Evolutionary conservation across 1,140 invertebrate genomes (phyloP), one percentile per base, ranked within the genome.

Genomic region (Ips typographus): DNA sequence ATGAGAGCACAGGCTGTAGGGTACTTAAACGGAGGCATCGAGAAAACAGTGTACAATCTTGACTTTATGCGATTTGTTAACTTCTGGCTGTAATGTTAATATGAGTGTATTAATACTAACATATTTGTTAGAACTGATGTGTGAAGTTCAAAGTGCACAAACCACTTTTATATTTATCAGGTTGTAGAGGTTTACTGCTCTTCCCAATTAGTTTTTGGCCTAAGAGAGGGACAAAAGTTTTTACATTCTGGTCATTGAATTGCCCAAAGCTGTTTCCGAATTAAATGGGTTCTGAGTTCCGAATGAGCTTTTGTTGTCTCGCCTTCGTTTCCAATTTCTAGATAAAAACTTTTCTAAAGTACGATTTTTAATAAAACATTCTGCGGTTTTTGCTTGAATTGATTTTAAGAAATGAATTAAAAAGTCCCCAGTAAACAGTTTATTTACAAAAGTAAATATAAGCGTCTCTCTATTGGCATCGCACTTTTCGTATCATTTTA

Each of bases 1-100:
- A 67, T 67, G 44, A 56, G 53, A 59, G 65, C 65, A 67, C 65
- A 67, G 65, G 40, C 56, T 43, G 64, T 3, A 38, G 52, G 64
- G 64, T 65, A 43, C 53, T 65, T 65, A 65, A 65, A 52, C 40
- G 40, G 38, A 59, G 61, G 44, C 36, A 65, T 37, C 37, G 61
- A 64, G 59, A 41, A 59, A 47, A 60, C 57, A 42, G 7, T 37
- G 40, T 42, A 39, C 39, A 7, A 39, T 51, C 40, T 52, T 49
- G 2, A 37, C 43, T 56, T 57, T 44, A 65, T 43, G 43, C 64
- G 40, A n/a, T 65, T 65, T 65, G 64, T 64, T 49, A 61, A 49
- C 22, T 22, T 22, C 22, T 22, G 22, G 22, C 22, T 22, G 22
- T 22, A 22, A 22, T 22, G 22, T 22, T 22, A 22, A 22, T 22